A percentile compares a stretch with the other conserved stretches of the same genome.
Evolutionary conservation across 2,888 invertebrate species (phyloP).

Genomic region (Ichneumoninae sp.): DNA sequence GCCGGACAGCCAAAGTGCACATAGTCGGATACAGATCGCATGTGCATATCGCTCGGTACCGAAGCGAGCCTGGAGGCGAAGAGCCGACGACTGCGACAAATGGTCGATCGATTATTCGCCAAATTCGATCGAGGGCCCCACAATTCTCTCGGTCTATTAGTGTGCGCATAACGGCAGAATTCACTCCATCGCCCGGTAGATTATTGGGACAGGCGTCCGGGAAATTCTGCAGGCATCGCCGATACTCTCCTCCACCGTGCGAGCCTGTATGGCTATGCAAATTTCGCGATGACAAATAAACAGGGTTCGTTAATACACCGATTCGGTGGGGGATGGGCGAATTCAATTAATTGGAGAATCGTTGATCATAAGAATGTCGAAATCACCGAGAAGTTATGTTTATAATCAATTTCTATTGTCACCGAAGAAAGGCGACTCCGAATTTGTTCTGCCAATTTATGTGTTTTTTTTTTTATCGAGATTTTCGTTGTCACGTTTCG

Average conservation of each 20-base stretch:
- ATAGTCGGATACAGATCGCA: conserved; percentile 7
- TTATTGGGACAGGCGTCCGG: neutral
- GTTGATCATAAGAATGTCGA: neutral
- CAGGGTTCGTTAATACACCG: neutral
- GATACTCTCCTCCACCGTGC: no score
- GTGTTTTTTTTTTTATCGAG: neutral
- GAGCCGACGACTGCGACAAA: conserved; percentile 23
- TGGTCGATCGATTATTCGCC: conserved; percentile 58
- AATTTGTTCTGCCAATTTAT: neutral
- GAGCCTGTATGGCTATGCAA: neutral
- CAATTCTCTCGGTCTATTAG: conserved; percentile 39
- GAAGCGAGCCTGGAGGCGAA: neutral
- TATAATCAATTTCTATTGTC: neutral
- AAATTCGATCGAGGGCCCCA: conserved; percentile 54
- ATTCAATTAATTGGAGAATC: neutral
- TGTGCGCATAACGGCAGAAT: conserved; percentile 1
- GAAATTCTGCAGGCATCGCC: neutral
- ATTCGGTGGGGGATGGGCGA: neutral
- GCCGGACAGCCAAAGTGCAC: conserved; percentile 33
- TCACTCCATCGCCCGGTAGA: neutral
- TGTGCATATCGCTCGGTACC: neutral
- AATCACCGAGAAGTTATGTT: neutral
- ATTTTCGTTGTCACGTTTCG: no score
- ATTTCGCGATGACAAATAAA: conserved; percentile 5
- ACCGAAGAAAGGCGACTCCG: no score